These are phyloP conservation scores for Opisthocomus hoazin DNA, from an alignment of 2,113 vertebrate species.

Conservation along the genomic window DNA sequence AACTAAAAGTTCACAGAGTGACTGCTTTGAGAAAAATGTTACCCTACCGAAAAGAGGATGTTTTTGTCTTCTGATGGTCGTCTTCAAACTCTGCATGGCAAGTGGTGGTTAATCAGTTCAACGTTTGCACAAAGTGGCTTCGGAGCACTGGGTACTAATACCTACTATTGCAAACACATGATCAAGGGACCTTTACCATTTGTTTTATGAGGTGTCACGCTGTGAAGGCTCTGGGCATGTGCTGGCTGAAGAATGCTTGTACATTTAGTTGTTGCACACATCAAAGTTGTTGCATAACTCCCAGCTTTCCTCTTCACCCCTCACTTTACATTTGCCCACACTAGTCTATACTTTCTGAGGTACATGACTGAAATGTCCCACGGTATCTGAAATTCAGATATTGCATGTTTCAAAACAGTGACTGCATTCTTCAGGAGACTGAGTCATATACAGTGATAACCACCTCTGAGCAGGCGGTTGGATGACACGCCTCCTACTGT, in stretches of 20 bases:
- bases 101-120: not conserved
- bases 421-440: not conserved
- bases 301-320: rapidly evolving
- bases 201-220: not conserved
- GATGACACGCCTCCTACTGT: not conserved
- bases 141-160: not conserved
- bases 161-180: not conserved
- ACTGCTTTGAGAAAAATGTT: not conserved
- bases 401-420: not conserved
- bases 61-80: not conserved
- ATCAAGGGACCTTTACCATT: not conserved
- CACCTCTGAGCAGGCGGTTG: not conserved
- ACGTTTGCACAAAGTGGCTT: not conserved
- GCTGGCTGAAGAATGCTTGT: not conserved
- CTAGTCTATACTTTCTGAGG: not conserved
- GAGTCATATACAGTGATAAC: not conserved
- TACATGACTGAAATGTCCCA: not conserved
- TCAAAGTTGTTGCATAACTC: not conserved
- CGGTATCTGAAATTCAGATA: not conserved
- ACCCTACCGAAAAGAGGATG: not conserved
- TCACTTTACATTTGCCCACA: not conserved
- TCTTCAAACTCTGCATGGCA: not conserved
- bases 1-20: not conserved
- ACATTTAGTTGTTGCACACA: not conserved
- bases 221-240: not conserved